Base-by-base conservation (phyloP, 92 coral and sea anemone genomes). In the Paramuricea clavata region DNA sequence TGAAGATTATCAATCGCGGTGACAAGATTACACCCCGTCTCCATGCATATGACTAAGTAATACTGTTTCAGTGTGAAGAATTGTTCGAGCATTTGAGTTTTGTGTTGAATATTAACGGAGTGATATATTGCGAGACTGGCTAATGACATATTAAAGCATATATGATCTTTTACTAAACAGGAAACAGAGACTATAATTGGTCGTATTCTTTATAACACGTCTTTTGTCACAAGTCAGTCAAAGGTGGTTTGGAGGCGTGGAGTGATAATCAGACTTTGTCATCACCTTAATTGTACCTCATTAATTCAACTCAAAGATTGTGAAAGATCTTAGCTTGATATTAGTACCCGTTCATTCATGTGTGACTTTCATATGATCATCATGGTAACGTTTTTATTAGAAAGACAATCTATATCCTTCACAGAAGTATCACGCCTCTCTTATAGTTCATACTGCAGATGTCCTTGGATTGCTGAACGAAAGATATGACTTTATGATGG, bases 181-280 rank as follows among this genome's bases (percentile, higher is more conserved):
- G 73, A 79, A 79, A 41, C 73, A 79, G 84, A 23, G 73, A n/a
- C 34, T 26, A 79, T 41, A 79, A 79, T 79, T 60, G 84, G 54
- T 79, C 84, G 49, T 79, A 60, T 60, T 57, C 84, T 60, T 60
- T 41, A 79, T 78, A 57, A 25, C 83, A 50, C 49, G 69, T 57
- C 65, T 60, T 76, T 61, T 79, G 54, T 60, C 47, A 27, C 72
- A 39, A 79, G 64, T 41, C 54, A 59, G 56, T 68, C 60, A 83
- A 75, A 74, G 69, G 80, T 28, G 79, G 85, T 36, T 79, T 81
- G 87, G 91, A 82, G 95, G 95, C 90, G 93, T 76, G 97, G 98
- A 88, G 93, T 91, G 93, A 92, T 97, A 97, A 97, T 97, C 91
- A 39, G 41, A 57, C 73, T 59, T 79, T 79, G 84, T 79, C 84